These are phyloP conservation scores for Esox lucius DNA, from an alignment of 2,797 vertebrate genomes.

Conservation along the genomic window DNA sequence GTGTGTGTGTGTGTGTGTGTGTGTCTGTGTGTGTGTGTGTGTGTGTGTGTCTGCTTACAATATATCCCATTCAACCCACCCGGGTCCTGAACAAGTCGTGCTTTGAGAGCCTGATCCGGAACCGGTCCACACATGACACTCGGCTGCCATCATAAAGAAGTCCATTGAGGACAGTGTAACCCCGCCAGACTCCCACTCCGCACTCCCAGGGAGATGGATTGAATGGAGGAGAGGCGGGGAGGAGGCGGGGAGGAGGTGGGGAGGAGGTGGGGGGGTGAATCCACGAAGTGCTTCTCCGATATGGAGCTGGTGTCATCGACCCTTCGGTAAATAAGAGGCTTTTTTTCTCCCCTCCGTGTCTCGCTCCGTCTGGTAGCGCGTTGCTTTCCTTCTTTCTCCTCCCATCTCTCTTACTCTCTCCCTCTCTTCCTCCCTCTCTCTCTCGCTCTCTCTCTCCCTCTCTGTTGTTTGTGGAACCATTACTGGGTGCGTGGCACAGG, in stretches of 20 bases:
- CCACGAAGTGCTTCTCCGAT: slow-evolving; percentile 44
- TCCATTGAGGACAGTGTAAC: slow-evolving; percentile 60
- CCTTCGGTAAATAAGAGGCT: slow-evolving; percentile 49
- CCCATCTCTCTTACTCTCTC: slow-evolving; percentile 14
- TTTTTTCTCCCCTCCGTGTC: slow-evolving; percentile 24
- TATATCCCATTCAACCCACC: slow-evolving; percentile 41
- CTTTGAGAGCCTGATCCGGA: slow-evolving; percentile 48
- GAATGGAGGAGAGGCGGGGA: slow-evolving; percentile 30
- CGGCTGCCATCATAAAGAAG: slow-evolving; percentile 55
- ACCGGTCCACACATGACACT: slow-evolving; percentile 47
- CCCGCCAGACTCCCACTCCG: neutral
- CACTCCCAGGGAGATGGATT: slow-evolving; percentile 31
- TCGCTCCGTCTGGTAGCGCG: slow-evolving; percentile 36
- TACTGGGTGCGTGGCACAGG: slow-evolving; percentile 48
- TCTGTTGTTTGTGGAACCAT: slow-evolving; percentile 56
- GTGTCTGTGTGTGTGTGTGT: neutral
- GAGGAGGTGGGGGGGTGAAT: slow-evolving; percentile 26
- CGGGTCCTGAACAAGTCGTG: slow-evolving; percentile 47
- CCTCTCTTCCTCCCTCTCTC: slow-evolving; percentile 7
- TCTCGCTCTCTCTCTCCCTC: neutral
- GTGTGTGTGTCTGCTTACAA: slow-evolving; percentile 15
- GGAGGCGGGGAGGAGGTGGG: slow-evolving; percentile 17
- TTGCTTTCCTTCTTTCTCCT: neutral
- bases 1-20: slow-evolving; percentile 24
- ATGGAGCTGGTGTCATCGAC: slow-evolving; percentile 46